Conservation (phyloP, 2,797 vertebrate species). For the Enoplosus armatus region DNA sequence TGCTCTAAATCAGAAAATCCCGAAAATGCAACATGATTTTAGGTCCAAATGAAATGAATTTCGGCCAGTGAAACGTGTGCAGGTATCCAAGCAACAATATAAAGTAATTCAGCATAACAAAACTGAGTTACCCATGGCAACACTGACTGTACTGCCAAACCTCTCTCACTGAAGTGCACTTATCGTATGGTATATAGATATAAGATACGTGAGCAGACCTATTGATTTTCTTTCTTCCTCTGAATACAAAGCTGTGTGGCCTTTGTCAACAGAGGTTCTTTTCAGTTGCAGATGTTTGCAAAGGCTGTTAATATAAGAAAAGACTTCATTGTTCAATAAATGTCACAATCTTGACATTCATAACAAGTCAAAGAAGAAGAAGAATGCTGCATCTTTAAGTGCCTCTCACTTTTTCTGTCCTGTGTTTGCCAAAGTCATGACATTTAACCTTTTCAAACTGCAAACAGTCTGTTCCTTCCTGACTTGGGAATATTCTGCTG, state of each 20-base stretch:
- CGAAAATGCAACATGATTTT: background rate
- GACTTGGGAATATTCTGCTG: background rate
- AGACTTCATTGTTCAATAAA: slow-evolving; percentile 78
- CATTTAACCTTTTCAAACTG: slow-evolving; percentile 55
- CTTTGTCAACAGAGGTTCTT: slow-evolving; percentile 70
- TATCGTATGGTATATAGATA: slow-evolving; percentile 28
- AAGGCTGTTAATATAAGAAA: slow-evolving; percentile 68
- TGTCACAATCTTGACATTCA: slow-evolving; percentile 79
- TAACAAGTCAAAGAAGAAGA: slow-evolving; percentile 60
- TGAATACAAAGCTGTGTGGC: slow-evolving; percentile 49
- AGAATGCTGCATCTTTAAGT: slow-evolving; percentile 64
- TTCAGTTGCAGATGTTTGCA: slow-evolving; percentile 67
- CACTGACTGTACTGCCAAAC: background rate
- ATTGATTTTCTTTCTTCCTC: slow-evolving; percentile 39
- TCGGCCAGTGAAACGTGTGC: background rate
- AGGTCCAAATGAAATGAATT: slow-evolving; percentile 18
- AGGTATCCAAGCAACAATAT: slow-evolving; percentile 2
- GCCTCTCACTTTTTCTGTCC: slow-evolving; percentile 65
- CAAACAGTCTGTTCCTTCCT: slow-evolving; percentile 20
- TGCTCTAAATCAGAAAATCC: slow-evolving; percentile 11
- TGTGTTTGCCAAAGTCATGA: slow-evolving; percentile 49
- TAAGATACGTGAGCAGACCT: slow-evolving; percentile 26
- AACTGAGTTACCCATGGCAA: slow-evolving; percentile 2
- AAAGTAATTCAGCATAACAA: background rate
- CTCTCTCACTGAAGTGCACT: background rate